Evolutionary conservation across 2,888 invertebrate genomes (phyloP).

Genomic region (Hirtodrosophila trivittata): DNA sequence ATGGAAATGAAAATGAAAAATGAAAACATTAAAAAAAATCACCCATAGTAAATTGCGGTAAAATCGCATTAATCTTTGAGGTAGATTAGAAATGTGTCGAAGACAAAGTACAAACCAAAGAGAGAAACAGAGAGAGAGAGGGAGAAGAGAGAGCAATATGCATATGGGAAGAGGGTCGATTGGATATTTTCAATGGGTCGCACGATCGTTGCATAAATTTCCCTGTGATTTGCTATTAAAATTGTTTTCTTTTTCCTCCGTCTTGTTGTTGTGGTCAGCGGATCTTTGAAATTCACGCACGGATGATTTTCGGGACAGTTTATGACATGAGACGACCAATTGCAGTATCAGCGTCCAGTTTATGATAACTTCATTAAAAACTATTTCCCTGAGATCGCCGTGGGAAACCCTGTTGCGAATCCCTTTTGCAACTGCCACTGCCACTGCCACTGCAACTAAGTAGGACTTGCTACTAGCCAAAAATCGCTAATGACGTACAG

Average conservation of each 20-base stretch:
- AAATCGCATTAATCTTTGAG: constrained; percentile 71
- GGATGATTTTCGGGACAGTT: constrained; percentile 46
- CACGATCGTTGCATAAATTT: constrained; percentile 63
- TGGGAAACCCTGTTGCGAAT: constrained; percentile 50
- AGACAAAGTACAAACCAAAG: constrained; percentile 6
- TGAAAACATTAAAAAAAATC: constrained; percentile 41
- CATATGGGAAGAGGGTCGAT: constrained; percentile 39
- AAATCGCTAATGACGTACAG: constrained; percentile 5
- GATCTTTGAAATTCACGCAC: constrained; percentile 63
- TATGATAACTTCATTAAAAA: constrained; percentile 76
- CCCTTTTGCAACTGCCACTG: too few species aligned
- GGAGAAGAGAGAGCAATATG: constrained; percentile 28
- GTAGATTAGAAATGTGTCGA: constrained; percentile 36
- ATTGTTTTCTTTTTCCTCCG: constrained; percentile 26
- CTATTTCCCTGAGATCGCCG: constrained; percentile 55
- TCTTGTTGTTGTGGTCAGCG: constrained; percentile 42
- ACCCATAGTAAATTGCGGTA: constrained; percentile 57
- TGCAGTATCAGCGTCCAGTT: constrained; percentile 42
- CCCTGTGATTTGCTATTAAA: constrained; percentile 49
- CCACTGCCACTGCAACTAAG: too few species aligned
- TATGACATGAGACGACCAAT: constrained; percentile 29
- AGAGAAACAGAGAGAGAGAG: constrained; percentile 1
- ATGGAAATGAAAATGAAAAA: constrained; percentile 30
- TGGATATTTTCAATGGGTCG: constrained; percentile 19
- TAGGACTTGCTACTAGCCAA: constrained; percentile 4